Conservation (phyloP, 2,888 invertebrate species). For the Geophilus truncorum region DNA sequence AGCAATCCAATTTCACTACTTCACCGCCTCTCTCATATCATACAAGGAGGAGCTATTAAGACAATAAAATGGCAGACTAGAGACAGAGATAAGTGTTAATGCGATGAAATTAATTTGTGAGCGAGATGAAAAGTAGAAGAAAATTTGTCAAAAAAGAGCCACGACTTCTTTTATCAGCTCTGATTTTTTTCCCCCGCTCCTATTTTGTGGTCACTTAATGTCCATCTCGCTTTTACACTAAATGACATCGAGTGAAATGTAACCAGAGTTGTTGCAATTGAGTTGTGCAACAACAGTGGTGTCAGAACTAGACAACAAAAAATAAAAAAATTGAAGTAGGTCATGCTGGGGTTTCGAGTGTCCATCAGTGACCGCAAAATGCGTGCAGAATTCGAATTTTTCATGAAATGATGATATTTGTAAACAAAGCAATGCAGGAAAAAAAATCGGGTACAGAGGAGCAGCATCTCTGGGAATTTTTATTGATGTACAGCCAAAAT, state of each 20-base stretch:
- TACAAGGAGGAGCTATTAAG: neutral
- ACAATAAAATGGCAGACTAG: neutral
- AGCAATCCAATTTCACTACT: neutral
- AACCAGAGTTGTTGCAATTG: neutral
- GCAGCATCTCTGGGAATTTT: neutral
- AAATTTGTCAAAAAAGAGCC: neutral
- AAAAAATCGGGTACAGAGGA: neutral
- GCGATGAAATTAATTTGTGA: neutral
- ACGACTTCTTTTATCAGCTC: neutral
- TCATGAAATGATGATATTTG: neutral
- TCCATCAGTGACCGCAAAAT: too few relatives aligned
- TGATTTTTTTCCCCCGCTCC: neutral
- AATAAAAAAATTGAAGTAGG: neutral
- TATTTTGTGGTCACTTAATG: neutral
- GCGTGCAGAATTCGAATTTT: too few relatives aligned
- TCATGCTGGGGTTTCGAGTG: too few relatives aligned
- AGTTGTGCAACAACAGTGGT: neutral
- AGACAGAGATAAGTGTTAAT: neutral
- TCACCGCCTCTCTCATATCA: neutral
- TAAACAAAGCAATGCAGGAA: neutral
- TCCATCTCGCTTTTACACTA: neutral
- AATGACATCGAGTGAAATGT: neutral
- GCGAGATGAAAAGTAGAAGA: neutral
- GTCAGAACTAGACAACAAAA: neutral
- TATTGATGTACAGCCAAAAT: neutral